Evolutionary conservation across 2,797 vertebrate species (phyloP), one percentile per base, ranked within the genome.

Genomic region (Ctenopoma multispine): DNA sequence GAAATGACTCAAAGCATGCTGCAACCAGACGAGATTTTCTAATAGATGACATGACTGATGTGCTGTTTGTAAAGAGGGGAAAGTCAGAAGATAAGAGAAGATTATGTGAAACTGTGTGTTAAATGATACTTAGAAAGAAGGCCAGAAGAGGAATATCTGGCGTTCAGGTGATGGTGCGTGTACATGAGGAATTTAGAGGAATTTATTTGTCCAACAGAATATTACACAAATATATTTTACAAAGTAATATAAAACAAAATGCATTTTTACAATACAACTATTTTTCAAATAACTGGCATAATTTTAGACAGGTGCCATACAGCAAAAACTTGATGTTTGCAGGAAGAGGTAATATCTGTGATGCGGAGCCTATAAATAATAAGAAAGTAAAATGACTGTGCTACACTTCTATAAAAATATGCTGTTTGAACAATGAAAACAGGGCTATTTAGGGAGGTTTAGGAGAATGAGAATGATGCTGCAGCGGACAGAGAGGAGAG

Each of bases 401-500:
- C 68, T 15, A 10, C 4, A 41, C n/a, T 20, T 62, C 17, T 4
- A 12, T 6, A 23, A 20, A 20, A 50, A 65, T 47, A 7, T 36
- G 7, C 10, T 20, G 18, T 20, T 57, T 57, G 17, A 40, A 4
- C 68, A 44, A 9, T 23, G 40, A 63, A 40, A 59, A 7, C 3
- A 63, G 20, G 48, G 20, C 64, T 18, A 18, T 70, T 7, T 65
- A 55, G 23, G 15, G 20, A 59, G 56, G 68, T 77, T 24, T 5
- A 18, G 58, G 41, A 71, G 55, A 62, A 44, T n/a, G 48, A 72
- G 54, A 61, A 48, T 61, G 78, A 69, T 59, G 72, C 51, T 60
- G 53, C 82, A 75, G 74, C 55, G 57, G 76, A 77, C 72, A n/a
- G n/a, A 66, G 40, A 44, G 23, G 40, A 63, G 46, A 62, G 46